phyloP scores from a whole-genome alignment of 2,888 invertebrate genomes.

The Rhingia campestris region DNA sequence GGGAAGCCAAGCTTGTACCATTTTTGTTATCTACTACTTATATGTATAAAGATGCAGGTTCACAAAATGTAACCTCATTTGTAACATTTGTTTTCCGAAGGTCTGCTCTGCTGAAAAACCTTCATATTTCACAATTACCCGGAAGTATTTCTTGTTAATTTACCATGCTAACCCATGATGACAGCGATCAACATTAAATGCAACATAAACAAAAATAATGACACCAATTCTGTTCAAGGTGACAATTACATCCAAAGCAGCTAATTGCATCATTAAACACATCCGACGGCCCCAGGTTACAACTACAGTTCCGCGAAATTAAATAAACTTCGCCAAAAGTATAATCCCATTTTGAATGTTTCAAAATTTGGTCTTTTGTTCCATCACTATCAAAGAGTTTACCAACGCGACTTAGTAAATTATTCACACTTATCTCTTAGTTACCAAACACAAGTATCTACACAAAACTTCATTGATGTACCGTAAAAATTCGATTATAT shows the following conservation, averaged over 20 bases:
- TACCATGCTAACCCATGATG: too few relatives aligned
- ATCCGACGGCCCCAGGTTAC: neutral
- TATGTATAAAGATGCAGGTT: too few relatives aligned
- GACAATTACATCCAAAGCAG: neutral
- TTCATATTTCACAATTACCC: too few relatives aligned
- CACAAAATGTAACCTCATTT: too few relatives aligned
- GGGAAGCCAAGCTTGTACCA: too few relatives aligned
- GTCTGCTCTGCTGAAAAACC: too few relatives aligned
- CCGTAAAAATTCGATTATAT: neutral
- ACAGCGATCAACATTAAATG: neutral
- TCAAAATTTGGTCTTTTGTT: neutral
- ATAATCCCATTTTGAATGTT: neutral
- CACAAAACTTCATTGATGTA: neutral
- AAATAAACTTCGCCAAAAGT: neutral
- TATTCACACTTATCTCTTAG: conserved; percentile 31
- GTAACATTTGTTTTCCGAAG: too few relatives aligned
- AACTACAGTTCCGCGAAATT: neutral
- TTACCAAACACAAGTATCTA: neutral
- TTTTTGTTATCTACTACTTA: too few relatives aligned
- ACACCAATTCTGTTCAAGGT: neutral
- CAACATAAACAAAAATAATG: neutral
- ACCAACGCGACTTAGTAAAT: conserved; percentile 12
- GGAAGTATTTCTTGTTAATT: too few relatives aligned
- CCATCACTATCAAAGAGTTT: conserved; percentile 20
- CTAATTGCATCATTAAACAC: neutral